These are phyloP conservation scores for Neuroterus valhalla DNA, from an alignment of 1,140 invertebrate genomes.

Conservation along the genomic window DNA sequence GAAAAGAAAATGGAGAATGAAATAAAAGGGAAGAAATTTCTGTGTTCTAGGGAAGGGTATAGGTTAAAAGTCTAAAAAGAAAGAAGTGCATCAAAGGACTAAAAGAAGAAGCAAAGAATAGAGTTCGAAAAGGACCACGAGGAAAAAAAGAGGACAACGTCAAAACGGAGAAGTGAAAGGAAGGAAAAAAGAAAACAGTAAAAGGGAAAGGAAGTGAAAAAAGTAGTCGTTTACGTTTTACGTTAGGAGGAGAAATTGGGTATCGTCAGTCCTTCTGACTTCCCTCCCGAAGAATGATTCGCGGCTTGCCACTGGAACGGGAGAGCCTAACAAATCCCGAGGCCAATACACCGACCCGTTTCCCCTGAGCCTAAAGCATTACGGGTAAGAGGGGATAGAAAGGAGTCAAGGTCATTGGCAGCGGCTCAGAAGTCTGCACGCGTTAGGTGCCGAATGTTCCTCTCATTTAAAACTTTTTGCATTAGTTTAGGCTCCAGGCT, in stretches of 20 bases:
- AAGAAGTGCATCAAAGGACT: not conserved
- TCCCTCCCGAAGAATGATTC: not conserved
- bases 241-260: not conserved
- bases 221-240: not conserved
- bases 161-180: not conserved
- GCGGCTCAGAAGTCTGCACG: conserved; percentile 13
- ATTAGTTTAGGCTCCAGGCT: not conserved
- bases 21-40: not conserved
- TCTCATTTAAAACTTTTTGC: not conserved
- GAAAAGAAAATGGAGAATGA: conserved; percentile 13
- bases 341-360: conserved; percentile 26
- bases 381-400: conserved; percentile 8
- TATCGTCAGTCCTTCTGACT: conserved; percentile 18
- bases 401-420: conserved; percentile 28
- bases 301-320: conserved; percentile 23
- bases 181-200: not conserved
- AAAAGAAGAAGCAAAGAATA: not conserved
- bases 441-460: conserved; percentile 14
- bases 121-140: not conserved
- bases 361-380: conserved; percentile 11
- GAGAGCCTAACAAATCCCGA: conserved; percentile 25
- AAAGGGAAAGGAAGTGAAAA: not conserved
- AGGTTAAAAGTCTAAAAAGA: not conserved
- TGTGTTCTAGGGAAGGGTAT: no score
- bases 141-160: not conserved